Evolutionary conservation across 1,140 invertebrate species (phyloP).

Genomic region (Brachionus manjavacas): DNA sequence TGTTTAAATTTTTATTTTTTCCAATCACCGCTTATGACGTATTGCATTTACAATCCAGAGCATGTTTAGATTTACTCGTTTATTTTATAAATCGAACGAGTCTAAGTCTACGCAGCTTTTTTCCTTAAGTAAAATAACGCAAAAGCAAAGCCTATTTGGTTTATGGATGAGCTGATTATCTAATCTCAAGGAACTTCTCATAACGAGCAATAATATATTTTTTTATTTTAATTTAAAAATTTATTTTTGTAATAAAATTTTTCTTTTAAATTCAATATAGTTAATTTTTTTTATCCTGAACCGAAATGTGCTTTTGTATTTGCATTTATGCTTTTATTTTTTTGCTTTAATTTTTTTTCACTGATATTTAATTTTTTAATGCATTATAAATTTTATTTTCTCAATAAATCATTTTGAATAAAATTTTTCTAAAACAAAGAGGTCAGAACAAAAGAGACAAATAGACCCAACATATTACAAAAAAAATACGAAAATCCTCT

Average conservation of each 20-base stretch:
- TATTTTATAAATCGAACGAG: not conserved
- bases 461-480: not conserved
- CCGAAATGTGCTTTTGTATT: not conserved
- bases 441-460: not conserved
- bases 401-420: not conserved
- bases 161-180: not conserved
- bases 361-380: not conserved
- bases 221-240: not conserved
- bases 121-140: not conserved
- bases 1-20: not conserved
- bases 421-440: not conserved
- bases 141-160: conserved; percentile 8
- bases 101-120: not conserved
- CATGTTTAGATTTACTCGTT: not conserved
- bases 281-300: not conserved
- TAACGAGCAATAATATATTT: not conserved
- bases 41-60: not conserved
- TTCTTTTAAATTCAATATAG: not conserved
- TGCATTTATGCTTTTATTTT: not conserved
- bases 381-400: not conserved
- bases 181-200: not conserved
- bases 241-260: not conserved
- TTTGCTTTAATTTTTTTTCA: not conserved
- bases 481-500: conserved; percentile 15
- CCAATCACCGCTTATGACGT: not conserved